phyloP scores from a whole-genome alignment of 2,888 invertebrate species.

The Dichetophora obliterata region DNA sequence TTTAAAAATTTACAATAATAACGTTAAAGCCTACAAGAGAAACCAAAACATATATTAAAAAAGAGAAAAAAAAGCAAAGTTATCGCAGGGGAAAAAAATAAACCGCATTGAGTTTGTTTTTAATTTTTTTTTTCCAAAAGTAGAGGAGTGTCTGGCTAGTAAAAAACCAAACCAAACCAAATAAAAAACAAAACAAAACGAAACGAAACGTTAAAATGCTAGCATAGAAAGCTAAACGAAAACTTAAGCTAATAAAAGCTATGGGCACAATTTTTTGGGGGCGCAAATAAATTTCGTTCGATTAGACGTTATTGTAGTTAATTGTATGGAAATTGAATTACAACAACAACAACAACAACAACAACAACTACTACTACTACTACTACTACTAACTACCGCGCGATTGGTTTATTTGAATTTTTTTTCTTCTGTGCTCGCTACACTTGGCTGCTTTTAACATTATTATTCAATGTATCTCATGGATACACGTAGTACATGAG shows the following conservation, averaged over 20 bases:
- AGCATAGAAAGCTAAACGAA: not conserved
- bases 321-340: conserved; percentile 24
- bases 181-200: not conserved
- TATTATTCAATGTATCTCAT: conserved; percentile 1
- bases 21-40: not conserved
- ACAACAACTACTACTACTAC: not conserved
- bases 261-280: not conserved
- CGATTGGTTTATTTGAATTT: not conserved
- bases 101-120: not conserved
- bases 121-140: not conserved
- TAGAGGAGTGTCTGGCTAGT: conserved; percentile 20
- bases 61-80: not conserved
- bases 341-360: conserved; percentile 9
- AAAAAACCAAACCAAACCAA: no score
- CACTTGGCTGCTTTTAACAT: conserved; percentile 19
- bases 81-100: not conserved
- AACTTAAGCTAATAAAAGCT: not conserved
- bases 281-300: conserved; percentile 16
- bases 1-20: not conserved
- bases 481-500: not conserved
- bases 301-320: conserved; percentile 20
- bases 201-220: not conserved
- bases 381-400: not conserved
- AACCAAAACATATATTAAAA: not conserved
- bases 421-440: not conserved